Base-by-base conservation (phyloP, 37 sponge, comb jelly and placozoan genomes). In the Spongilla lacustris region DNA sequence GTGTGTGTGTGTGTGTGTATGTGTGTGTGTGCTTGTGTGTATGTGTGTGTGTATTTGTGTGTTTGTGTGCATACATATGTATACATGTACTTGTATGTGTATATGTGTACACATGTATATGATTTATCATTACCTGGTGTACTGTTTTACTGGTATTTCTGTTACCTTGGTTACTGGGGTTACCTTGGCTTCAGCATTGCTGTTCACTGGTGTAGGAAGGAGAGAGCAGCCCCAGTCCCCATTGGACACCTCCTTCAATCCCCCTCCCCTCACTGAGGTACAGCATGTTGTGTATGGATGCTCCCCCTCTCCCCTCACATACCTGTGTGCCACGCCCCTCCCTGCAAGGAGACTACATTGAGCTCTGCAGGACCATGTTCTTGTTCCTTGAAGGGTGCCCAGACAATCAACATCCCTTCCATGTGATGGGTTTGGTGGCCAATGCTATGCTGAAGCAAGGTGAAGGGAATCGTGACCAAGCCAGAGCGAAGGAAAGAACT, bases 341-440 rank as follows among this genome's bases (percentile, higher is more conserved):
- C 36, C 13, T 81, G 25, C 74, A 89, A 87, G 2, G 35, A 2
- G 94, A 93, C 68, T 93, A 81, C 66, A 80, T 93, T 22, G 80
- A 90, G n/a, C 81, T 93, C 30, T 87, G 91, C 69, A 89, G 86
- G 81, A 87, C 91, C 0, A 74, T 93, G 35, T 93, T 90, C 68
- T 68, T 80, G 2, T 74, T 94, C 19, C 58, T 94, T 23, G 78
- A 94, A 66, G 93, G 88, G 77, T 79, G 71, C n/a, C 69, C 80
- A 48, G 86, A 92, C 19, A 79, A 92, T 28, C 76, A 91, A 22
- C 71, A 83, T 17, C 85, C 91, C 69, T 88, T 85, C 41, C 75
- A 84, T 29, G 92, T 83, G 9, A 86, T 94, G 84, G 89, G 85
- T 5, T 69, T 77, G 17, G 69, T 82, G 21, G 95, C 85, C 0